Conservation (phyloP, 2,888 invertebrate genomes). For the Oligia strigilis region DNA sequence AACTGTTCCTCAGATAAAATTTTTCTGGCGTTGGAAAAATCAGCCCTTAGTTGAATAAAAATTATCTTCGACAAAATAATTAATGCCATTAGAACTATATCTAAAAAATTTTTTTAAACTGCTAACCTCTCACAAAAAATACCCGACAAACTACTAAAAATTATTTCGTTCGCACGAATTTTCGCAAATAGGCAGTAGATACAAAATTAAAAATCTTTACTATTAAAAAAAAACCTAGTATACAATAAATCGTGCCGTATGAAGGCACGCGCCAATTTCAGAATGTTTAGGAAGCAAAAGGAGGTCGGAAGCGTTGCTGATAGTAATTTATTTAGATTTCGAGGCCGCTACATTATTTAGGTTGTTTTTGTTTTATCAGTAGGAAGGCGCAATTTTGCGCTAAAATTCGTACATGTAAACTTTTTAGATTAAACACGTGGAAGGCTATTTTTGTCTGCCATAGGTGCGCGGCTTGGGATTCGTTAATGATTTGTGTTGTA, state of each 20-base stretch:
- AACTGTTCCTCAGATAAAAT: no score
- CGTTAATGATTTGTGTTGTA: constrained; percentile 15
- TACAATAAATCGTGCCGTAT: constrained; percentile 65
- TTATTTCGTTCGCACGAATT: not conserved
- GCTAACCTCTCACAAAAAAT: not conserved
- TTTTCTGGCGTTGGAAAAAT: no score
- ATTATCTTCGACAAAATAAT: not conserved
- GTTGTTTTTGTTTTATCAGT: constrained; percentile 90
- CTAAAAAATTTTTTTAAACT: no score
- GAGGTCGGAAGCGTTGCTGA: constrained; percentile 89
- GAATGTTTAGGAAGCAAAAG: constrained; percentile 85
- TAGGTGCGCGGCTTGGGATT: constrained; percentile 10
- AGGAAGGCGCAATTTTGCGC: constrained; percentile 87
- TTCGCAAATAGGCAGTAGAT: constrained; percentile 11
- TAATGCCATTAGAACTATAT: not conserved
- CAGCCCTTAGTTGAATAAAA: not conserved
- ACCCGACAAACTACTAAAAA: not conserved
- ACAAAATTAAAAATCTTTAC: constrained; percentile 2
- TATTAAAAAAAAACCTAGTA: constrained; percentile 25
- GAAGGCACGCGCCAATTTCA: constrained; percentile 75
- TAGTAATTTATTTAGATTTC: constrained; percentile 89
- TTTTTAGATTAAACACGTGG: constrained; percentile 75
- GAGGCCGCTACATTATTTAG: constrained; percentile 88
- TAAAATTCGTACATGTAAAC: constrained; percentile 73
- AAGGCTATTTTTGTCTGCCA: constrained; percentile 42